Evolutionary conservation across 2,888 invertebrate species (phyloP).

Genomic region (Tipula unca): DNA sequence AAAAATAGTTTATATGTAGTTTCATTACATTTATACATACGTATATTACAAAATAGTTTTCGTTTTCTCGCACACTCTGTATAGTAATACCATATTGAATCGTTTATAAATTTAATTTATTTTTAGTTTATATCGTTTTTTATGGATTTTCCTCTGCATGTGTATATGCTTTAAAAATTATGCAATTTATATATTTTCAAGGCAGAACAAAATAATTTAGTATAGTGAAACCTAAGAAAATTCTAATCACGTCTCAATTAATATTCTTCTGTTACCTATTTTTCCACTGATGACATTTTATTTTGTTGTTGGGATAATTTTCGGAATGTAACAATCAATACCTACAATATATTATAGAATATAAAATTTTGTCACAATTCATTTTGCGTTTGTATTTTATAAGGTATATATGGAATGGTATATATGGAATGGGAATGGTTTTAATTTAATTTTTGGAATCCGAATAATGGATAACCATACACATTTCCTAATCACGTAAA

Average conservation of each 20-base stretch:
- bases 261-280: background rate
- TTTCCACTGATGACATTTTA: background rate
- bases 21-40: background rate
- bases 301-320: background rate
- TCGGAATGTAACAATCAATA: background rate
- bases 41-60: background rate
- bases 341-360: too few relatives aligned
- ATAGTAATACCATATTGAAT: background rate
- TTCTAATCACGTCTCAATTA: background rate
- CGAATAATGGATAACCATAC: background rate
- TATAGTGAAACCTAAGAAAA: background rate
- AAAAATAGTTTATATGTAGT: background rate
- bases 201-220: background rate
- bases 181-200: background rate
- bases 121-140: background rate
- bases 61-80: background rate
- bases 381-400: background rate
- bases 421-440: background rate
- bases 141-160: background rate
- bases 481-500: background rate
- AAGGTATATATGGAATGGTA: background rate
- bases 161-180: background rate
- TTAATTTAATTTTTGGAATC: background rate
- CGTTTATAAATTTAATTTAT: background rate
- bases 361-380: background rate